Percentiles rank a stretch among this genome's conserved stretches.
phyloP scores from a whole-genome alignment of 2,113 vertebrate genomes.

The Xiphorhynchus elegans region DNA sequence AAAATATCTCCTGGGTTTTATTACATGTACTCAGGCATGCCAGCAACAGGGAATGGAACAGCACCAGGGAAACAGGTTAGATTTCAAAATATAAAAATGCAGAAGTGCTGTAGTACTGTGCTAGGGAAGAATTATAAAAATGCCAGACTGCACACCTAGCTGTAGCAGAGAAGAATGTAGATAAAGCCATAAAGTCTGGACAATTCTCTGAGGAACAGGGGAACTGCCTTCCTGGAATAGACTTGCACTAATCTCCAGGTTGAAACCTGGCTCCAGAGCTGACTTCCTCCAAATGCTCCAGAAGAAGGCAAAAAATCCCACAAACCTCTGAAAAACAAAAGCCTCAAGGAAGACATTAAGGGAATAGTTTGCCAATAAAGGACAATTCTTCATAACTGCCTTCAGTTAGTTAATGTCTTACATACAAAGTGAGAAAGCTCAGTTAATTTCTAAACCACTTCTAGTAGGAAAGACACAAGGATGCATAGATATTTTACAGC shows the following conservation, averaged over 20 bases:
- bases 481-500: neutral
- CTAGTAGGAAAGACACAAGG: neutral
- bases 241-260: neutral
- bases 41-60: slow-evolving; percentile 12
- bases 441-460: neutral
- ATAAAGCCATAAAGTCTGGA: neutral
- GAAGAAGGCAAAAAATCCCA: neutral
- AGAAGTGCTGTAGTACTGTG: neutral
- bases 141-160: slow-evolving; percentile 12
- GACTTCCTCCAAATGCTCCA: neutral
- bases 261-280: neutral
- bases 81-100: slow-evolving; percentile 2
- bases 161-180: slow-evolving; percentile 18
- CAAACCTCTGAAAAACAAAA: neutral
- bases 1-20: slow-evolving; percentile 33
- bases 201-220: neutral
- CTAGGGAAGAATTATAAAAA: slow-evolving; percentile 10
- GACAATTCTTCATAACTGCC: neutral
- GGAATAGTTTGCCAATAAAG: neutral
- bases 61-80: neutral
- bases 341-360: neutral
- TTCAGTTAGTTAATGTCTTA: neutral
- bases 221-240: neutral
- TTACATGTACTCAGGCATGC: neutral
- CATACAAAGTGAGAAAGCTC: neutral